These are phyloP conservation scores for Takifugu flavidus DNA, from an alignment of 2,113 vertebrate species.

Conservation along the genomic window DNA sequence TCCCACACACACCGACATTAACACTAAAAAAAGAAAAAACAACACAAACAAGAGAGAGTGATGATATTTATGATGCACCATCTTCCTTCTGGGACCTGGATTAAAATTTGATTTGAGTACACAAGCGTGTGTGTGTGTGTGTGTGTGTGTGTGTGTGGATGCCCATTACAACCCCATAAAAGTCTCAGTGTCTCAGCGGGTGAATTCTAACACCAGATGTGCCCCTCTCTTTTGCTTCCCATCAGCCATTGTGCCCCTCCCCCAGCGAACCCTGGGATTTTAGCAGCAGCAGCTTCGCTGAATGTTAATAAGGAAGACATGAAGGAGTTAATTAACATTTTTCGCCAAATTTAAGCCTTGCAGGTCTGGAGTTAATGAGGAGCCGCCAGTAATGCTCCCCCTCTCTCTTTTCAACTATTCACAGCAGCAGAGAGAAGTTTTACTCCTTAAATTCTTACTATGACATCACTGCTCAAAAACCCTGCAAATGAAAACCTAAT, in stretches of 20 bases:
- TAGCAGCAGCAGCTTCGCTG: constrained; percentile 34
- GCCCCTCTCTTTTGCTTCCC: constrained; percentile 33
- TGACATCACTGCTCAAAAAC: too few species aligned
- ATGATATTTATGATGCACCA: constrained; percentile 32
- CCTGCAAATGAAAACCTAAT: too few species aligned
- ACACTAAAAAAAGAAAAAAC: too few species aligned
- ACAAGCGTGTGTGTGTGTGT: neutral
- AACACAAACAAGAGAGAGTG: too few species aligned
- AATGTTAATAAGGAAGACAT: constrained; percentile 44
- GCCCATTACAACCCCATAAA: constrained; percentile 51
- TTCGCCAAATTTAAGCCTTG: too few species aligned
- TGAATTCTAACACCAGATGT: constrained; percentile 61
- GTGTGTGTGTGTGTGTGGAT: neutral
- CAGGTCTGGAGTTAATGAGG: constrained; percentile 16
- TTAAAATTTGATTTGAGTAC: neutral
- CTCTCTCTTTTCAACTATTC: constrained; percentile 11
- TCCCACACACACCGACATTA: neutral
- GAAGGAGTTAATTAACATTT: constrained; percentile 51
- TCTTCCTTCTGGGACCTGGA: constrained; percentile 5
- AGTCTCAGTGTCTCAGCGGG: constrained; percentile 53
- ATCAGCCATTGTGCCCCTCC: constrained; percentile 46
- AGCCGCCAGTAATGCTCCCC: neutral
- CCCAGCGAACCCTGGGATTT: constrained; percentile 50
- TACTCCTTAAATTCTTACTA: neutral
- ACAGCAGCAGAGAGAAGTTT: constrained; percentile 17